Percentiles rank a stretch among this genome's conserved stretches.
Conservation (phyloP, 2,888 invertebrate species). For the Leptura quadrifasciata region DNA sequence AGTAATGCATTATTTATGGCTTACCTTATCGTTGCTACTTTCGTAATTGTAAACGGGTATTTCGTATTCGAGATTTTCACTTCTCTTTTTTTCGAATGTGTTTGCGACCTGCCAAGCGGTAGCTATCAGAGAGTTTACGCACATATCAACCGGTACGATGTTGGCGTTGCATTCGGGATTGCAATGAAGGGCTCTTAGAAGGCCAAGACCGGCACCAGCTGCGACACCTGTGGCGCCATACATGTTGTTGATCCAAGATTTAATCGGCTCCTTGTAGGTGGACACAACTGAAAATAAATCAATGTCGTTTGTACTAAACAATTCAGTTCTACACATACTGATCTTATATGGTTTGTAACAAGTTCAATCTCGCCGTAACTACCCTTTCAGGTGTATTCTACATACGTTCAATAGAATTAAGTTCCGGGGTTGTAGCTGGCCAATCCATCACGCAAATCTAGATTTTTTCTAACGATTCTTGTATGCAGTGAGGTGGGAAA, state of each 20-base stretch:
- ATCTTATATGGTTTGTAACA: no score
- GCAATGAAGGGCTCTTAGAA: constrained; percentile 77
- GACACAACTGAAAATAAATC: constrained; percentile 73
- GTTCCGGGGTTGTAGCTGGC: no score
- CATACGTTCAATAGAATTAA: no score
- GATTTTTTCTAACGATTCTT: no score
- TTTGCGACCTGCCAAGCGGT: constrained; percentile 75
- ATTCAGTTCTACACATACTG: no score
- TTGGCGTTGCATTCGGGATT: constrained; percentile 76
- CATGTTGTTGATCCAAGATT: constrained; percentile 86
- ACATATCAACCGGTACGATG: constrained; percentile 81
- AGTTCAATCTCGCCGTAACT: no score
- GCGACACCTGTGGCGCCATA: constrained; percentile 82
- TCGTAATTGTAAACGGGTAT: constrained; percentile 60
- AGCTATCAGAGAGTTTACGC: constrained; percentile 78
- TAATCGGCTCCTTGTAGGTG: constrained; percentile 76
- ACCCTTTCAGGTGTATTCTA: no score
- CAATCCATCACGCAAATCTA: no score
- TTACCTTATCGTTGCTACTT: constrained; percentile 59
- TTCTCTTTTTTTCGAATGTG: constrained; percentile 12
- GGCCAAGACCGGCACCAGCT: constrained; percentile 73
- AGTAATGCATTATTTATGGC: background rate
- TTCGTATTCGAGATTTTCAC: background rate
- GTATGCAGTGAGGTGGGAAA: no score
- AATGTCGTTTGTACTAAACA: background rate